phyloP scores from a whole-genome alignment of 2,888 invertebrate genomes.

The Cerastoderma edule region DNA sequence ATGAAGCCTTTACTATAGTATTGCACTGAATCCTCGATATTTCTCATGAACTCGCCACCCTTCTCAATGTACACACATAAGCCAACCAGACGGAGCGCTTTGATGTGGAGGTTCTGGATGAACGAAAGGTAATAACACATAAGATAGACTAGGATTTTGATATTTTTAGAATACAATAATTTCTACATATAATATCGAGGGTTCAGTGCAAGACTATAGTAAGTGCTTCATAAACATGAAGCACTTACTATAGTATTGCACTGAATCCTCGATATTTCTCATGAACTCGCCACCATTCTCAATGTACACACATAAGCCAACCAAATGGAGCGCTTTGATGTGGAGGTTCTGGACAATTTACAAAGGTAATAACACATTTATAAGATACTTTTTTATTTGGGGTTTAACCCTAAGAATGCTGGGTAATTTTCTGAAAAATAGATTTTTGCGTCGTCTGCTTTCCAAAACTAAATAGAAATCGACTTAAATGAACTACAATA shows the following conservation, averaged over 20 bases:
- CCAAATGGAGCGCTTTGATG: slow-evolving; percentile 39
- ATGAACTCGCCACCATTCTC: slow-evolving; percentile 51
- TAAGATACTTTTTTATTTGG: no score
- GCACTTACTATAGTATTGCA: no score
- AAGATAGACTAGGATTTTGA: background rate
- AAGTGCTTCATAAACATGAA: no score
- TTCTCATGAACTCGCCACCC: slow-evolving; percentile 58
- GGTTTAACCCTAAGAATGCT: no score
- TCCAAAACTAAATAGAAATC: no score
- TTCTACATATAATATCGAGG: background rate
- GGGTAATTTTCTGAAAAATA: no score
- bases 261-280: no score
- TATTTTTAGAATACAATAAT: background rate
- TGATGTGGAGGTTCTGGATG: slow-evolving; percentile 42
- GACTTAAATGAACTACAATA: no score
- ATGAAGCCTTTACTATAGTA: no score
- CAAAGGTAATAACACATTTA: slow-evolving; percentile 47
- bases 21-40: no score
- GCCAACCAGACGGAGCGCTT: slow-evolving; percentile 49
- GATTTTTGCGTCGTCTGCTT: no score
- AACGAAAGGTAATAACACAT: slow-evolving; percentile 47
- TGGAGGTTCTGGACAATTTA: slow-evolving; percentile 46
- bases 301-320: slow-evolving; percentile 49
- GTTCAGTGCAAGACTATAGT: no score
- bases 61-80: slow-evolving; percentile 41